Base-by-base conservation (phyloP, 2,797 vertebrate genomes). In the Staurois parvus region DNA sequence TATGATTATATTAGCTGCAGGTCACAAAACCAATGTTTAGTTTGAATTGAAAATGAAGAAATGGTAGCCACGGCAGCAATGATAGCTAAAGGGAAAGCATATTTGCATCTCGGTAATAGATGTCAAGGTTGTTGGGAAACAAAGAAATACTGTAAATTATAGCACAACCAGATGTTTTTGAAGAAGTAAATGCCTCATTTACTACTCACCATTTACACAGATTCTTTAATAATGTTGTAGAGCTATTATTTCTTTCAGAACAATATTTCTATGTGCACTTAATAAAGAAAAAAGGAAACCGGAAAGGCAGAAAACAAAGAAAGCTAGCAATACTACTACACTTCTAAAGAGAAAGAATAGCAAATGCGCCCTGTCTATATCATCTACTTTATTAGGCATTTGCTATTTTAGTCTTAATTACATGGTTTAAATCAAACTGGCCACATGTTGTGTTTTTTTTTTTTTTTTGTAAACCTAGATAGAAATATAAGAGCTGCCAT, bases 11-110 rank as follows among this genome's bases (percentile, higher is more conserved):
- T 67, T 76, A 83, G 79, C 85, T 68, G n/a, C 24, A 73, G 80
- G 85, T 86, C 68, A 86, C 85, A 83, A 83, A 86, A 83, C 56
- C 68, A 73, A 82, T 83, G 75, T 74, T 86, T 82, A 83, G 52
- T 34, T 64, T 78, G 68, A 78, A 82, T 52, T 67, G 68, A 73
- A 86, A 83, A 56, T 37, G 37, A 73, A 72, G 32, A 82, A 52
- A 66, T 40, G 59, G 68, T 64, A 73, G 13, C 80, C 73, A 80
- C 19, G 17, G 66, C 21, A 83, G 52, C 75, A 83, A 68, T 70
- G 29, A 76, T 76, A 72, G 73, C 52, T 78, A 82, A 72, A 77
- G 26, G 28, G 73, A 83, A 83, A 78, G 68, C n/a, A 72, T 72
- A 78, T 83, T 83, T 86, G 75, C 75, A 86, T 86, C 69, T 78